Evolutionary conservation across 2,797 vertebrate species (phyloP).

Genomic region (Pseudomugil tenellus): DNA sequence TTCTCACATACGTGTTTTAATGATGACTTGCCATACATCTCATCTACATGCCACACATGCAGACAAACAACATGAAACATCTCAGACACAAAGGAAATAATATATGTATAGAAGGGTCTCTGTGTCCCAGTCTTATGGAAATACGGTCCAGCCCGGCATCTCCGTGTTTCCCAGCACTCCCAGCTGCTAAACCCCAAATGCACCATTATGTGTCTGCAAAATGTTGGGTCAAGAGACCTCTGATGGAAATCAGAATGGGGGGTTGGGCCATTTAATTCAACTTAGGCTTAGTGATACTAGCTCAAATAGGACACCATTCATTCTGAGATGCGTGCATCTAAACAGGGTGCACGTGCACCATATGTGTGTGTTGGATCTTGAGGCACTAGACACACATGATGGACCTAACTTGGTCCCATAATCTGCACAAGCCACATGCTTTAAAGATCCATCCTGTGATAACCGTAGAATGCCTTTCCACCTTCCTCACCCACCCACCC

Average conservation of each 20-base stretch:
- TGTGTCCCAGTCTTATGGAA: conserved; percentile 81
- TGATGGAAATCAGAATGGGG: conserved; percentile 70
- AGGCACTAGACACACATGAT: conserved; percentile 30
- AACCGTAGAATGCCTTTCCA: conserved; percentile 56
- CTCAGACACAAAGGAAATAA: conserved; percentile 81
- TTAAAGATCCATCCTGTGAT: conserved; percentile 76
- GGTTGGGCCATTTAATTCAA: conserved; percentile 71
- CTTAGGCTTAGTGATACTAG: conserved; percentile 49
- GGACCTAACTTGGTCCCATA: conserved; percentile 61
- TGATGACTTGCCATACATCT: not conserved
- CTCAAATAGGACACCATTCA: conserved; percentile 43
- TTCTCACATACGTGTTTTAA: conserved; percentile 2
- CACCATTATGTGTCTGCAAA: conserved; percentile 78
- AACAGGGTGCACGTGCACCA: conserved; percentile 7
- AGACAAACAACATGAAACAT: conserved; percentile 64
- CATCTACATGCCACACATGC: conserved; percentile 30
- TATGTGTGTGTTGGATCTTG: conserved; percentile 35
- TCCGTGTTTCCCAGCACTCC: conserved; percentile 66
- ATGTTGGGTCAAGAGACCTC: conserved; percentile 79
- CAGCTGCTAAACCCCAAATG: conserved; percentile 78
- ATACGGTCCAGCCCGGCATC: conserved; percentile 72
- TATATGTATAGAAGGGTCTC: conserved; percentile 79
- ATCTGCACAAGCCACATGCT: conserved; percentile 74
- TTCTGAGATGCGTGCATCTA: conserved; percentile 22
- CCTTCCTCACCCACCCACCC: not conserved